phyloP scores from a whole-genome alignment of 2,113 vertebrate species.

The Hemiprocne comata region DNA sequence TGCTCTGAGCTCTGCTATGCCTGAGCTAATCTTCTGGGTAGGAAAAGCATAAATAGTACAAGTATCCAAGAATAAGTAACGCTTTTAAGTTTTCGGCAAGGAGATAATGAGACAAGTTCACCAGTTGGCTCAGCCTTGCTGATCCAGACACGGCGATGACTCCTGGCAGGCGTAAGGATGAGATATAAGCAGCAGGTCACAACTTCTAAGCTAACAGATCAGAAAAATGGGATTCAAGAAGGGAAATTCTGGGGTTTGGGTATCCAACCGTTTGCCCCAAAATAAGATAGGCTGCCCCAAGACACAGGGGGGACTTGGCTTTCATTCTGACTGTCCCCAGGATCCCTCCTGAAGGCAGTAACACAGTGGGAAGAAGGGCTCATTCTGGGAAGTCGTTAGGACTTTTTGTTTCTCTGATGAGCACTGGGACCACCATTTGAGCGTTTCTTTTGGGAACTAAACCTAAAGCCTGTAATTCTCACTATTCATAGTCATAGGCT shows the following conservation, averaged over 20 bases:
- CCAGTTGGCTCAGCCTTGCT: conserved; percentile 50
- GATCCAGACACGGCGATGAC: conserved; percentile 13
- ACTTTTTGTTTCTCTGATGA: not conserved
- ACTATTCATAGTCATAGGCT: not conserved
- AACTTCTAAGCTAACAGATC: not conserved
- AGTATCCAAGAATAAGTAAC: conserved; percentile 65
- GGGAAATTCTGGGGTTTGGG: not conserved
- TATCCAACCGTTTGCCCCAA: not conserved
- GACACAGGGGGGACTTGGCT: not conserved
- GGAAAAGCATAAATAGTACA: conserved; percentile 61
- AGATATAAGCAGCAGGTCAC: not conserved
- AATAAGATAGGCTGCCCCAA: not conserved
- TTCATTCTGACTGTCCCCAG: not conserved
- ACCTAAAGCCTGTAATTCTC: not conserved
- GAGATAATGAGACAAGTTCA: conserved; percentile 66
- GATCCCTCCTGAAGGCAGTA: not conserved
- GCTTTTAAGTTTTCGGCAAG: conserved; percentile 59
- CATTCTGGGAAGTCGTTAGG: not conserved
- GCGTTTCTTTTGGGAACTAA: not conserved
- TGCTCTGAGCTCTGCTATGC: conserved; percentile 61
- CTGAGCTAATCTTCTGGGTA: conserved; percentile 67
- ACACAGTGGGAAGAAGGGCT: not conserved
- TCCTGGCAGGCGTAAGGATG: not conserved
- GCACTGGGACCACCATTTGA: not conserved
- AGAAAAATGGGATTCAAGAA: not conserved